Percentiles rank a stretch among this genome's conserved stretches.
phyloP scores from a whole-genome alignment of 2,113 vertebrate genomes.

The Apus apus region DNA sequence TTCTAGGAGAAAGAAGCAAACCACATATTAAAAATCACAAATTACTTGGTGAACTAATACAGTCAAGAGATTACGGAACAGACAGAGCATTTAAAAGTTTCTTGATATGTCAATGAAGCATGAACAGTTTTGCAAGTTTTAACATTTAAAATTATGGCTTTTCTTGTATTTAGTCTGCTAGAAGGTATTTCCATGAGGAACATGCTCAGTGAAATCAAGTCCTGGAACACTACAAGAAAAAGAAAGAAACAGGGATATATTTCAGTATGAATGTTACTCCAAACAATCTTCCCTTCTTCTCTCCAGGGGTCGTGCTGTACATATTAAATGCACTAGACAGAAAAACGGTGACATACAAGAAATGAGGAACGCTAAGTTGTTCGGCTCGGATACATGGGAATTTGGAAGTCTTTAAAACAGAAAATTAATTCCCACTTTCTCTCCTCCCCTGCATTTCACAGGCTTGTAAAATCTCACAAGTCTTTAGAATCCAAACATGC shows the following conservation, averaged over 20 bases:
- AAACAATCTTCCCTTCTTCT: neutral
- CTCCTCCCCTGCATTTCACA: neutral
- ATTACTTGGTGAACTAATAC: neutral
- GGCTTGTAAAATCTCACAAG: neutral
- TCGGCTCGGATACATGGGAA: neutral
- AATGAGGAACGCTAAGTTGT: neutral
- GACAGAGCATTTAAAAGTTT: neutral
- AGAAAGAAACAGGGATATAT: neutral
- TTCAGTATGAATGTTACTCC: neutral
- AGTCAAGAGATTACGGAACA: neutral
- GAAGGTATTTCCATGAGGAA: neutral
- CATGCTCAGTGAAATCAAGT: neutral
- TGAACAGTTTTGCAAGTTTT: neutral
- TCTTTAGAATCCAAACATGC: neutral
- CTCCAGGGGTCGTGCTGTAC: neutral
- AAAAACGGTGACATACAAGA: neutral
- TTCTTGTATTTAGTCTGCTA: neutral
- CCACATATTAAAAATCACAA: neutral
- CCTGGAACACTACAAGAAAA: neutral
- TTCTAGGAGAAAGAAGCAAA: slow-evolving; percentile 76
- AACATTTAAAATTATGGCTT: neutral
- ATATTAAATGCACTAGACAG: neutral
- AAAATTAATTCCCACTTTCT: neutral
- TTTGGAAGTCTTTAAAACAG: neutral
- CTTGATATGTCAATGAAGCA: neutral